Evolutionary conservation across 30 jellyfish, hydroid and myxozoan species (phyloP).

Genomic region (Phacellophora camtschatica): DNA sequence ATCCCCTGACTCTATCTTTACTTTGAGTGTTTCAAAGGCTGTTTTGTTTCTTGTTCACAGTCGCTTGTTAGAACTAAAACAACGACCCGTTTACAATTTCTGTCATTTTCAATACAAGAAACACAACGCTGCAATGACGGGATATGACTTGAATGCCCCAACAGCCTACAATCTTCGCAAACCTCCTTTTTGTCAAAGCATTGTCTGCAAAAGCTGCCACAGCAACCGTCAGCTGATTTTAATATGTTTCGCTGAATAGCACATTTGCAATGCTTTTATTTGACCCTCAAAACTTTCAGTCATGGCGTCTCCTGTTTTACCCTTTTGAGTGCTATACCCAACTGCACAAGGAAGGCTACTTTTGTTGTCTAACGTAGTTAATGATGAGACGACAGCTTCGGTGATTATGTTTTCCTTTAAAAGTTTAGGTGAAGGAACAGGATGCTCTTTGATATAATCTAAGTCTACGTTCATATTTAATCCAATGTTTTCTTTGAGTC

Average conservation of each 20-base stretch:
- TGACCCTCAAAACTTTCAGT: background rate
- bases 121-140: background rate
- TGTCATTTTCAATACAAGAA: background rate
- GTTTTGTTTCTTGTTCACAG: background rate
- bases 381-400: background rate
- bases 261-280: background rate
- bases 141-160: background rate
- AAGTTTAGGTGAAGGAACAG: background rate
- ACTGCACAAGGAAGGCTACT: background rate
- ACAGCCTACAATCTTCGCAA: background rate
- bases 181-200: background rate
- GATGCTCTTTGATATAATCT: background rate
- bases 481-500: conserved; percentile 10
- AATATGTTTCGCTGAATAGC: background rate
- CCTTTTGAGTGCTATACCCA: background rate
- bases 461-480: background rate
- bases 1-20: background rate
- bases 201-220: background rate
- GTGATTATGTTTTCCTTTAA: conserved; percentile 15
- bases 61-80: background rate
- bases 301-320: conserved; percentile 22
- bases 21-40: background rate
- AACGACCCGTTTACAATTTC: background rate
- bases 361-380: conserved; percentile 30
- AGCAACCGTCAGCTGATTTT: background rate